Percentiles rank a stretch among this genome's conserved stretches.
phyloP scores from a whole-genome alignment of 2,888 invertebrate genomes.

The Tenthredo mesomela region DNA sequence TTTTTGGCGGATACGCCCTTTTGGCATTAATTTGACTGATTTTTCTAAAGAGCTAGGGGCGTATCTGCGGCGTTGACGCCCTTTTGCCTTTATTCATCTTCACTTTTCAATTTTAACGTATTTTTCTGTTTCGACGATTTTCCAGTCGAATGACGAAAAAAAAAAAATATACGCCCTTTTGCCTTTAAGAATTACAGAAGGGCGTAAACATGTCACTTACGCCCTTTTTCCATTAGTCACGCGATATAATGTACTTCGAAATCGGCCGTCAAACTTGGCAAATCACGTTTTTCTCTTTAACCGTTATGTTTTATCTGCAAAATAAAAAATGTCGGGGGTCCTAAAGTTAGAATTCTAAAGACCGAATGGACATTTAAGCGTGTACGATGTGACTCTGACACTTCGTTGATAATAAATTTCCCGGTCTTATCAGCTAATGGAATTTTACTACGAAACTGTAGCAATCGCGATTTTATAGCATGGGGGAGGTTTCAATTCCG shows the following conservation, averaged over 20 bases:
- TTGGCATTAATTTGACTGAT: too few relatives aligned
- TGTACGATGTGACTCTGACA: not conserved
- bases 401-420: constrained; percentile 14
- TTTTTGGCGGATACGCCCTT: too few relatives aligned
- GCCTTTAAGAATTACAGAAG: too few relatives aligned
- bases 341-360: not conserved
- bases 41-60: too few relatives aligned
- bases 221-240: too few relatives aligned
- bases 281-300: not conserved
- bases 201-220: too few relatives aligned
- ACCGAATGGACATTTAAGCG: not conserved
- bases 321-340: not conserved
- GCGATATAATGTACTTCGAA: not conserved
- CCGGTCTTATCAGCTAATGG: constrained; percentile 28
- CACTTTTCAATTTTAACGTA: too few relatives aligned
- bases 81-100: too few relatives aligned
- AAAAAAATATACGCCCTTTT: too few relatives aligned
- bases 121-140: too few relatives aligned
- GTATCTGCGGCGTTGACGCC: too few relatives aligned
- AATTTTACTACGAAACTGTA: not conserved
- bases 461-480: not conserved
- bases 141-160: too few relatives aligned
- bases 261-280: not conserved
- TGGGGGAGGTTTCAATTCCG: constrained; percentile 12
- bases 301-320: not conserved